Evolutionary conservation across 2,113 vertebrate species (phyloP), one percentile per base, ranked within the genome.

Genomic region (Motacilla alba): DNA sequence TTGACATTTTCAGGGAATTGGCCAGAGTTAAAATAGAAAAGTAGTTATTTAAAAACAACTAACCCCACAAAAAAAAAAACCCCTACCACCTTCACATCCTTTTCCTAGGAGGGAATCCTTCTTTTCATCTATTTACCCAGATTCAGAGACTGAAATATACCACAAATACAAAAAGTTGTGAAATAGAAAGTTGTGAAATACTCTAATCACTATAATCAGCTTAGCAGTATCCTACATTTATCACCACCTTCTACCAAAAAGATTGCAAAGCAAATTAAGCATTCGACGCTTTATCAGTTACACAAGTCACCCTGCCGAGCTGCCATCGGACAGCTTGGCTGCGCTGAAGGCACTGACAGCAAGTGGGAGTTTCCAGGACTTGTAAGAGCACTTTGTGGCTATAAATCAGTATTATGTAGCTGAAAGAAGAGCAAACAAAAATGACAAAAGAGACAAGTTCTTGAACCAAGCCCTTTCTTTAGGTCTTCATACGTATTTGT

Each of bases 101-200:
- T 59, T 76, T 56, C 62, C 62, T 1, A 0, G 17, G 1, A 74
- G 7, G 49, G 41, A 89, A 77, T 37, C 12, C 49, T 52, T 81
- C 43, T 80, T 93, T 62, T 80, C 14, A 55, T n/a, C 35, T 59
- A 18, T 91, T 90, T 69, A 72, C 53, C 18, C 55, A 83, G 39
- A 87, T 59, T 85, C 67, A 85, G 49, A 90, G 60, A 92, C 26
- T 81, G 58, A 92, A 92, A 89, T 81, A 86, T 15, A 70, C 88
- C 81, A 94, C 75, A 95, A 94, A 85, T 63, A 87, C 63, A 47
- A 47, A 64, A 90, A 86, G 89, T 97, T 96, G 91, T 55, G 93
- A 95, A 97, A 97, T 10, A 23, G 4, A 11, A 80, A 93, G 88
- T 97, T 96, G 94, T 83, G 96, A 95, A 97, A 97, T 26, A 47